A percentile compares a stretch with the other conserved stretches of the same genome.
Evolutionary conservation across 2,113 vertebrate species (phyloP).

Genomic region (Melanostigma gelatinosum): DNA sequence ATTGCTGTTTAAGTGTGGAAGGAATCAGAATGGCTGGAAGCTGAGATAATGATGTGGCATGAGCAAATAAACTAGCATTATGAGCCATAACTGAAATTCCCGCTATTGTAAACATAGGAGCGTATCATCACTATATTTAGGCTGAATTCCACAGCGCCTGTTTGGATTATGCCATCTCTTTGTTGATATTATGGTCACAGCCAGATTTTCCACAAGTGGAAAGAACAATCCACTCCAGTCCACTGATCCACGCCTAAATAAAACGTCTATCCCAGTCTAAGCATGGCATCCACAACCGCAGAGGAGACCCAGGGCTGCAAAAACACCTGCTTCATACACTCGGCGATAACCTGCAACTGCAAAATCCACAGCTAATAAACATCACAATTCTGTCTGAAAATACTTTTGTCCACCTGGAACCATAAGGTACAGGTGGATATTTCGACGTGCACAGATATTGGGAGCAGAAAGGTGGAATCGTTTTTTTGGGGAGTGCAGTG

Average conservation of each 20-base stretch:
- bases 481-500: neutral
- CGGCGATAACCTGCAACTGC: slow-evolving; percentile 34
- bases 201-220: slow-evolving; percentile 48
- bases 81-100: slow-evolving; percentile 37
- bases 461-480: slow-evolving; percentile 46
- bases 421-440: slow-evolving; percentile 21
- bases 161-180: slow-evolving; percentile 47
- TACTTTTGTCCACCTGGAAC: slow-evolving; percentile 34
- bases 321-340: slow-evolving; percentile 55
- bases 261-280: slow-evolving; percentile 45
- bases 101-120: slow-evolving; percentile 42
- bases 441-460: slow-evolving; percentile 17
- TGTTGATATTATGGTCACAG: slow-evolving; percentile 51
- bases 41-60: slow-evolving; percentile 60
- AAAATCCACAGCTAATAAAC: slow-evolving; percentile 40
- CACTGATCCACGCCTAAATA: slow-evolving; percentile 58
- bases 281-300: slow-evolving; percentile 27
- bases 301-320: slow-evolving; percentile 12
- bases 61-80: slow-evolving; percentile 45
- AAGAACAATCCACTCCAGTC: slow-evolving; percentile 48
- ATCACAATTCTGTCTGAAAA: slow-evolving; percentile 21
- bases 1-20: slow-evolving; percentile 42
- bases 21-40: slow-evolving; percentile 39
- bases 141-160: slow-evolving; percentile 33
- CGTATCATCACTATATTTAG: slow-evolving; percentile 50